Evolutionary conservation across 2,797 vertebrate species (phyloP), one percentile per base, ranked within the genome.

Genomic region (Gobio occitaniae): DNA sequence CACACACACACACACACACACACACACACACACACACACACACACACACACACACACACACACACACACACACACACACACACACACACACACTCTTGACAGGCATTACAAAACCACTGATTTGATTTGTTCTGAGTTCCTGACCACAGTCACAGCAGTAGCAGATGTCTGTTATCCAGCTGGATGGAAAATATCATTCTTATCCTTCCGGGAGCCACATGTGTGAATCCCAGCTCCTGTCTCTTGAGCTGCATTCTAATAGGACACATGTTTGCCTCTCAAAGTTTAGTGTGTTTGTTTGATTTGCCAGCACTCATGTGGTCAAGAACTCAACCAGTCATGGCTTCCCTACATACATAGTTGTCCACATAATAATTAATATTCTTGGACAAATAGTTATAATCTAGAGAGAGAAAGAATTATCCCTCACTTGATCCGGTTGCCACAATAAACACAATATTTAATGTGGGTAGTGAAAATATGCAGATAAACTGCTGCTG

Each of bases 381-480:
- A 52, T 89, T 72, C 74, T 86, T 87, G 52, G 81, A 21, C 86
- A 87, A 54, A 86, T 87, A 92, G 83, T 93, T 92, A 94, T 93
- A 44, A 44, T 44, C 41, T 44, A 44, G 41, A 44, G 41, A 44
- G 41, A 41, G 38, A 41, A 63, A 29, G 0, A 63, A 52, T 52
- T 5, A 29, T 32, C 25, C 15, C 1, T 52, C 50, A 52, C 61
- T 32, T 65, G 11, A 65, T 32, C 25, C 6, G 29, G 6, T 65
- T 32, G 11, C 13, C 6, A 65, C 61, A 65, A 29, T 63, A 32
- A 65, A 65, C 25, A 63, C 25, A 63, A 29, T 63, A 65, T 29
- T 15, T 29, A 13, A 63, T 29, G 61, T 0, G 2, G 21, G 19
- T 70, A 9, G n/a, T 50, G 8, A 72, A 72, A 72, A 50, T 50